These are phyloP conservation scores for Sphecodes monilicornis DNA, from an alignment of 2,888 invertebrate genomes.

Conservation along the genomic window DNA sequence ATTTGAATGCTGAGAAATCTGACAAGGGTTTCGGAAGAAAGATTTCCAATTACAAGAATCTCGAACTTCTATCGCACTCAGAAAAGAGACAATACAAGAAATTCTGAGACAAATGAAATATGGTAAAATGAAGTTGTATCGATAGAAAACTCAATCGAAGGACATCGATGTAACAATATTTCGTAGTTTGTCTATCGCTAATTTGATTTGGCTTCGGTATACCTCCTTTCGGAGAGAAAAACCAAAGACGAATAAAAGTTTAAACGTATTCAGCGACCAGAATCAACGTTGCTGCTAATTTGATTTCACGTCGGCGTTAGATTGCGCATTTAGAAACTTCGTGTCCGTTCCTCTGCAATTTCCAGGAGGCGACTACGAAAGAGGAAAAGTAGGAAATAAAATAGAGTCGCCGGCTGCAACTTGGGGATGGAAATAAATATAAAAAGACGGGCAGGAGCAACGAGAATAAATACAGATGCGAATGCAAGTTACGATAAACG, in stretches of 20 bases:
- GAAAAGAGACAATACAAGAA: background rate
- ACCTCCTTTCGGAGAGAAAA: too few relatives aligned
- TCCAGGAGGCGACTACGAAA: background rate
- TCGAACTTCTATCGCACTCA: background rate
- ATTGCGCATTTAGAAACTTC: background rate
- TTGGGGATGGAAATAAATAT: background rate
- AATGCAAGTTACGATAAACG: constrained; percentile 1
- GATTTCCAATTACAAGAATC: background rate
- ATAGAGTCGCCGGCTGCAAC: background rate
- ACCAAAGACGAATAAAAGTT: background rate
- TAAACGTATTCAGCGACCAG: background rate
- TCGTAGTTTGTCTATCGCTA: background rate
- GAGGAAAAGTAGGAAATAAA: background rate
- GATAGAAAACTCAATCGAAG: background rate
- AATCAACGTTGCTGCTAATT: constrained; percentile 20
- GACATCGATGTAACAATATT: background rate
- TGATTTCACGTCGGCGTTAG: constrained; percentile 2
- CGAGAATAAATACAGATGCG: constrained; percentile 3
- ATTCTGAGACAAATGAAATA: background rate
- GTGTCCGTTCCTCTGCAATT: background rate
- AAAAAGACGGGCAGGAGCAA: background rate
- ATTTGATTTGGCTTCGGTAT: background rate
- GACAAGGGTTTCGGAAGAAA: background rate
- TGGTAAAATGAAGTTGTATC: background rate
- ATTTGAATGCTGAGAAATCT: background rate